A percentile compares a stretch with the other conserved stretches of the same genome.
These are phyloP conservation scores for Periphyllus acericola DNA, from an alignment of 2,888 invertebrate genomes.

Conservation along the genomic window DNA sequence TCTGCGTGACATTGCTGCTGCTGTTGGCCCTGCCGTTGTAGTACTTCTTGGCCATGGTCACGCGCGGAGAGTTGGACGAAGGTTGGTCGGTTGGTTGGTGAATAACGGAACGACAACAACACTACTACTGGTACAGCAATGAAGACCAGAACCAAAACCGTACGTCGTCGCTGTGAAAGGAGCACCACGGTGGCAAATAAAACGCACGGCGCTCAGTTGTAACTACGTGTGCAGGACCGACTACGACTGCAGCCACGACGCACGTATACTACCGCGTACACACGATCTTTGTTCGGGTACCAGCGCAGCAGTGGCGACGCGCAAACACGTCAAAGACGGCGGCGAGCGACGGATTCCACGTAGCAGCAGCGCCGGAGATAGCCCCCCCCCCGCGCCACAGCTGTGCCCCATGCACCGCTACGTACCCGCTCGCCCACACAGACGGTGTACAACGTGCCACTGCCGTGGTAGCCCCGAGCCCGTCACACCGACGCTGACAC, in stretches of 20 bases:
- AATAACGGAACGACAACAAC: no score
- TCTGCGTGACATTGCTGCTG: conserved; percentile 14
- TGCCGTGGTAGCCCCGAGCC: neutral
- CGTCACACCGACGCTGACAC: neutral
- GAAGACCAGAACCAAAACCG: neutral
- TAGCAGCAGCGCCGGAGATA: conserved; percentile 7
- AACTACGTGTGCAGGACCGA: neutral
- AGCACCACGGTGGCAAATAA: neutral
- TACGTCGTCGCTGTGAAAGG: neutral
- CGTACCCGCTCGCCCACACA: neutral
- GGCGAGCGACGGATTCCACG: conserved; percentile 44
- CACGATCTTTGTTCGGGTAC: conserved; percentile 4
- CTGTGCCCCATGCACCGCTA: neutral
- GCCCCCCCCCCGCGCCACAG: neutral
- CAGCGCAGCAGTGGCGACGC: conserved; percentile 3
- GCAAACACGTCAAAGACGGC: conserved; percentile 11
- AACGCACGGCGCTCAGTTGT: neutral
- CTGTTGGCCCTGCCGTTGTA: conserved; percentile 31
- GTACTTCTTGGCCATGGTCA: conserved; percentile 46
- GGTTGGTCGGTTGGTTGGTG: neutral
- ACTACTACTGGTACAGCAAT: neutral
- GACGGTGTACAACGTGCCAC: neutral
- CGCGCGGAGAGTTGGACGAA: neutral
- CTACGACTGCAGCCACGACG: neutral
- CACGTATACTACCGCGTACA: neutral